phyloP scores from a whole-genome alignment of 2,113 vertebrate genomes.

The Hemicordylus capensis region DNA sequence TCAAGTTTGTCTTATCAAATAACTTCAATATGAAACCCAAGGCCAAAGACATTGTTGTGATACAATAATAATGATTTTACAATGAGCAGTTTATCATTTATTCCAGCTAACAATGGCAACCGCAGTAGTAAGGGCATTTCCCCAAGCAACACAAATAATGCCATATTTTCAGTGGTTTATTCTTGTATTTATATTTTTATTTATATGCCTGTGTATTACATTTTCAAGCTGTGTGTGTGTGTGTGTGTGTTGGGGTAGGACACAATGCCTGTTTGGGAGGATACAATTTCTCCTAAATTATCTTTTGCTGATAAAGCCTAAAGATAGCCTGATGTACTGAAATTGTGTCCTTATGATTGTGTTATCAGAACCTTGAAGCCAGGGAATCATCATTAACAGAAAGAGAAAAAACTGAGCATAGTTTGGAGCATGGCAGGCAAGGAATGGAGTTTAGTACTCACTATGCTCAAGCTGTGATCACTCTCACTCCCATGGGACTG shows the following conservation, averaged over 20 bases:
- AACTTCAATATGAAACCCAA: conserved; percentile 65
- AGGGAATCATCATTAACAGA: background rate
- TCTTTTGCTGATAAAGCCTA: background rate
- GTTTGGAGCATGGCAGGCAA: background rate
- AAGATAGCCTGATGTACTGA: background rate
- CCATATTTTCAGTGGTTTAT: background rate
- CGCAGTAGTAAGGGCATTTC: background rate
- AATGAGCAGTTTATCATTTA: background rate
- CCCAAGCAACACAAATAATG: background rate
- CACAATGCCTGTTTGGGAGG: background rate
- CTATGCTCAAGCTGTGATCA: background rate
- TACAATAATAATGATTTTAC: conserved; percentile 57
- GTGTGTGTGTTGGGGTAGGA: background rate
- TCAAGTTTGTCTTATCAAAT: conserved; percentile 73
- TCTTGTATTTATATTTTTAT: background rate
- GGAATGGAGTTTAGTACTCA: background rate
- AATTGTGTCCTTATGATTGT: background rate
- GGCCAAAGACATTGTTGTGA: conserved; percentile 71
- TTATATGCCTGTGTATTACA: too few species aligned
- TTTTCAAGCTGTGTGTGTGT: background rate
- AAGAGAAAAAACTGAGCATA: background rate
- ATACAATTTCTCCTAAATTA: background rate
- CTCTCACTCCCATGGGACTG: too few species aligned
- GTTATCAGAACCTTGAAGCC: too few species aligned
- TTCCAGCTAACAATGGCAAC: background rate